These are phyloP conservation scores for Phodopus roborovskii DNA, from an alignment of 2,113 vertebrate species.

Conservation along the genomic window DNA sequence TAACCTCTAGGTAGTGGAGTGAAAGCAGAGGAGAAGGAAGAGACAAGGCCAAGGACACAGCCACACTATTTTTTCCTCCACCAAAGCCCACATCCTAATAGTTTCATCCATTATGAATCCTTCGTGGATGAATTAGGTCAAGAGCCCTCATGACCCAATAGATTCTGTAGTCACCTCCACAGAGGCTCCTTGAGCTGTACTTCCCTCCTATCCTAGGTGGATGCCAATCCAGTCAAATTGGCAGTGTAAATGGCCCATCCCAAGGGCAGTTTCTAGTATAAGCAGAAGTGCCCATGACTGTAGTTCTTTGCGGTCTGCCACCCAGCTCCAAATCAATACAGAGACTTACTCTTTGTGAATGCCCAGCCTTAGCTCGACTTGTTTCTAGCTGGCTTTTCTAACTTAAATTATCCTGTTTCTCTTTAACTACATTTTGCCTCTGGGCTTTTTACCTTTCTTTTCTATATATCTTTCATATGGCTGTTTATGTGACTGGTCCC, in stretches of 20 bases:
- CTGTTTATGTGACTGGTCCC: neutral
- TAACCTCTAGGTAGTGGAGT: neutral
- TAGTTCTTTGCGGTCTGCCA: too few species aligned
- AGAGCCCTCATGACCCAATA: neutral
- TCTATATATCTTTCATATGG: neutral
- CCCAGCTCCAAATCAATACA: too few species aligned
- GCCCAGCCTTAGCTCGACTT: neutral
- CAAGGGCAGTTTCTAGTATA: neutral
- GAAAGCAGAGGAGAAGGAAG: neutral
- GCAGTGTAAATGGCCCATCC: neutral
- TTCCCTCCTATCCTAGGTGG: neutral
- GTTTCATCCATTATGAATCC: neutral
- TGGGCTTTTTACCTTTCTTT: neutral
- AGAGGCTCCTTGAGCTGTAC: neutral
- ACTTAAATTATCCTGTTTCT: neutral
- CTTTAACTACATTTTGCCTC: neutral
- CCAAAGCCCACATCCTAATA: neutral
- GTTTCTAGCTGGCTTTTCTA: neutral
- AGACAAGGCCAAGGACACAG: neutral
- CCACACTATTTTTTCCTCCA: neutral
- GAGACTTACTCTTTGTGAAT: neutral
- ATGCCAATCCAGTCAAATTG: neutral
- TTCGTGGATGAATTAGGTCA: neutral
- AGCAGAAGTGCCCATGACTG: neutral
- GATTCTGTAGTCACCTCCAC: neutral